These are phyloP conservation scores for Illadopsis cleaveri DNA, from an alignment of 2,113 vertebrate species.

Conservation along the genomic window DNA sequence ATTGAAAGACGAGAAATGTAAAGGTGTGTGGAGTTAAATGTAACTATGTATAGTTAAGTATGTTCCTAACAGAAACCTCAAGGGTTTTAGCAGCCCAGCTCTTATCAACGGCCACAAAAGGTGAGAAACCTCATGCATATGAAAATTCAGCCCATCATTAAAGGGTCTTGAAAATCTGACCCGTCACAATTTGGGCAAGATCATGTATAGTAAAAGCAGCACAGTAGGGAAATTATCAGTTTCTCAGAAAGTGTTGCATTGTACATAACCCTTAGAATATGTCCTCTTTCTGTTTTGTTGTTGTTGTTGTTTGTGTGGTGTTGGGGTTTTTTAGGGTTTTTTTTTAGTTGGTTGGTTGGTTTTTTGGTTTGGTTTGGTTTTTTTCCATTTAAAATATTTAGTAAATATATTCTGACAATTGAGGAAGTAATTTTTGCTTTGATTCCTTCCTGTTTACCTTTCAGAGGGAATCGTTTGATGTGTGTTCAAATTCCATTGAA, in stretches of 20 bases:
- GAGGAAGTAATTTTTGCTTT: not conserved
- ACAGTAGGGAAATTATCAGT: not conserved
- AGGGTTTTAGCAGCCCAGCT: not conserved
- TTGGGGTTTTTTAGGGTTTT: not conserved
- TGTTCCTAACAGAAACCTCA: not conserved
- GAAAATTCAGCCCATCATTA: not conserved
- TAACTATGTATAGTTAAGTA: not conserved
- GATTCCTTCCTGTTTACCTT: not conserved
- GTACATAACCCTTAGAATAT: not conserved
- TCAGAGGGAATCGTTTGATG: not conserved
- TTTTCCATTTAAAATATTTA: not conserved
- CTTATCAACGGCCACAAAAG: not conserved
- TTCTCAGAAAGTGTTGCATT: not conserved
- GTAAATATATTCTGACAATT: not conserved
- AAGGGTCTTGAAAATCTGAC: not conserved
- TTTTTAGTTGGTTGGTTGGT: not conserved
- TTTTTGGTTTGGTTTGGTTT: not conserved
- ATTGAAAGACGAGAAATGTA: not conserved
- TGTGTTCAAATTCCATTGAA: not conserved
- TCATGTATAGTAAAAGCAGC: not conserved
- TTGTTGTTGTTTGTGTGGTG: not conserved
- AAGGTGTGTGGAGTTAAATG: not conserved
- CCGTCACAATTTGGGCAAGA: not conserved
- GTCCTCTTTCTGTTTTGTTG: not conserved
- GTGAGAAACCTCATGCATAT: not conserved